A percentile compares a stretch with the other conserved stretches of the same genome.
Evolutionary conservation across 2,888 invertebrate species (phyloP).

Genomic region (Cantharis lateralis): DNA sequence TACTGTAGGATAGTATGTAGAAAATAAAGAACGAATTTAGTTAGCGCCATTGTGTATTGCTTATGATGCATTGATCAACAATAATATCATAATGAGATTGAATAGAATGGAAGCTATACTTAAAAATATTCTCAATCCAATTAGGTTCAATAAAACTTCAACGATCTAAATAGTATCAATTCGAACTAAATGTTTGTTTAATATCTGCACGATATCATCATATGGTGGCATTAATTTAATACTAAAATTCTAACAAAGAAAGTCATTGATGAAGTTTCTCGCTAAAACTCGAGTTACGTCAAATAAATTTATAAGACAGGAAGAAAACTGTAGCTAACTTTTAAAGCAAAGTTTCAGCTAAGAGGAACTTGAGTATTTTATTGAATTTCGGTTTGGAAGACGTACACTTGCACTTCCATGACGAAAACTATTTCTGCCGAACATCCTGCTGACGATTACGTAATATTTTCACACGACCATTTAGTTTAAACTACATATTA

Average conservation of each 20-base stretch:
- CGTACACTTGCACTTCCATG: neutral
- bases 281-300: neutral
- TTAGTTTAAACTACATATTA: constrained; percentile 8
- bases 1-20: too few relatives aligned
- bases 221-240: neutral
- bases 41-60: neutral
- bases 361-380: constrained; percentile 7
- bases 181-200: neutral
- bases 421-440: neutral
- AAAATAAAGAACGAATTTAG: too few relatives aligned
- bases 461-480: constrained; percentile 21
- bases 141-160: neutral
- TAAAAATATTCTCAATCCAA: neutral
- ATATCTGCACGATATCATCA: neutral
- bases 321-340: neutral
- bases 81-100: neutral
- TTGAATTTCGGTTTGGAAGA: neutral
- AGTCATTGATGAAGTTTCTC: neutral
- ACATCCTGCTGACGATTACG: constrained; percentile 6
- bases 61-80: neutral
- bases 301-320: neutral
- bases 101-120: neutral
- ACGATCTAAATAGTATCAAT: neutral
- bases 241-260: neutral
- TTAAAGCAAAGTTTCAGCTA: neutral